Conservation (phyloP, 1,140 invertebrate genomes). For the Lucilia cuprina region DNA sequence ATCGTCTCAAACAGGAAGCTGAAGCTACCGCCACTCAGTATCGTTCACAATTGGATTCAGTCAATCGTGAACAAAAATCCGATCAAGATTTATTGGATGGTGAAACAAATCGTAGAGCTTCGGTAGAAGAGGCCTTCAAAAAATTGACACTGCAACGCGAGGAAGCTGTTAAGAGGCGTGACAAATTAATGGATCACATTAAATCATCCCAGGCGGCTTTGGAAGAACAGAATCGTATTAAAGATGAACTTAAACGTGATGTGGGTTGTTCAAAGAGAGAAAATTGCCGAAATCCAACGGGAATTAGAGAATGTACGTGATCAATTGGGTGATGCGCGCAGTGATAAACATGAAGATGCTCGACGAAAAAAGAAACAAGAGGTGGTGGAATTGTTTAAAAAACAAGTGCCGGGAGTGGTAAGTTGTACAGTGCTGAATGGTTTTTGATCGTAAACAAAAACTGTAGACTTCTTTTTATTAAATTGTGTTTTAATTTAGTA, state of each 20-base stretch:
- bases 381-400: slow-evolving; percentile 97
- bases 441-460: background rate
- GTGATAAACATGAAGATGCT: slow-evolving; percentile 97
- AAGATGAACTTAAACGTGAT: slow-evolving; percentile 80
- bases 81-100: slow-evolving; percentile 96
- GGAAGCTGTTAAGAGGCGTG: slow-evolving; percentile 91
- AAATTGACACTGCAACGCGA: slow-evolving; percentile 88
- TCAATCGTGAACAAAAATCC: slow-evolving; percentile 97
- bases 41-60: slow-evolving; percentile 91
- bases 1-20: slow-evolving; percentile 94
- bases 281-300: slow-evolving; percentile 85
- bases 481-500: slow-evolving; percentile 65
- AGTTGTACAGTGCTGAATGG: slow-evolving; percentile 48
- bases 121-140: slow-evolving; percentile 80
- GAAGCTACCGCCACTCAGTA: slow-evolving; percentile 89
- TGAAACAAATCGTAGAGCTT: slow-evolving; percentile 84
- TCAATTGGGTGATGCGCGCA: slow-evolving; percentile 95
- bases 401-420: slow-evolving; percentile 94
- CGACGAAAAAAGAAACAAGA: slow-evolving; percentile 95
- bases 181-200: slow-evolving; percentile 96
- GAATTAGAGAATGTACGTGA: slow-evolving; percentile 88
- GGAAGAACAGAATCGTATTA: slow-evolving; percentile 84
- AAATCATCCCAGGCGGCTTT: slow-evolving; percentile 85
- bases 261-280: slow-evolving; percentile 90
- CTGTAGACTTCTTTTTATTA: too few species aligned